phyloP scores from a whole-genome alignment of 1,140 invertebrate genomes.

The Pseudomyrmex flavicornis region DNA sequence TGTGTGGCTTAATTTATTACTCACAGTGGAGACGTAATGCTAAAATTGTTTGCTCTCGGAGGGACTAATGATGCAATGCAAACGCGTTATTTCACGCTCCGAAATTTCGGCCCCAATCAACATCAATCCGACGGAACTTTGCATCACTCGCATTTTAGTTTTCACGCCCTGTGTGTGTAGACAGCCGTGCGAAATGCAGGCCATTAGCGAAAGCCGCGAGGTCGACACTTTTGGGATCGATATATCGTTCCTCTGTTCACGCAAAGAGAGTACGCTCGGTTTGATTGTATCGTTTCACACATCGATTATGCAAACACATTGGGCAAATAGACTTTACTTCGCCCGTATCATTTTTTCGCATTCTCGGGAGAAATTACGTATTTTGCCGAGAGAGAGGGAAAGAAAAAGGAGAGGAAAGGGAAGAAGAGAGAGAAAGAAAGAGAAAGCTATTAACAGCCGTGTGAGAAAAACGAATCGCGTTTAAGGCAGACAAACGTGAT shows the following conservation, averaged over 20 bases:
- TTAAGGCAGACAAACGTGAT: not conserved
- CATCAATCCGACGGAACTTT: constrained; percentile 28
- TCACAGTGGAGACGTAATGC: constrained; percentile 29
- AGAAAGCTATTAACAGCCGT: constrained; percentile 30
- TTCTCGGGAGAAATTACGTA: constrained; percentile 14
- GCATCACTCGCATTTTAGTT: constrained; percentile 25
- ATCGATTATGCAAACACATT: constrained; percentile 2
- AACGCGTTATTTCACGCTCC: not conserved
- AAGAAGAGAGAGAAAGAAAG: not conserved
- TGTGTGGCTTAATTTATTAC: constrained; percentile 39
- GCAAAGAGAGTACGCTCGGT: not conserved
- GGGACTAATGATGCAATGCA: constrained; percentile 16
- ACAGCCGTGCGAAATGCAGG: not conserved
- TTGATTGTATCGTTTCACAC: constrained; percentile 4
- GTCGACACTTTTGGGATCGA: constrained; percentile 12
- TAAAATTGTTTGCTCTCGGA: constrained; percentile 24
- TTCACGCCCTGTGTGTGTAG: not conserved
- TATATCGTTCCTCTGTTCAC: not conserved
- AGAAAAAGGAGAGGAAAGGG: not conserved
- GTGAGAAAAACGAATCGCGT: not conserved
- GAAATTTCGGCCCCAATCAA: constrained; percentile 35
- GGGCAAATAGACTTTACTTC: constrained; percentile 9
- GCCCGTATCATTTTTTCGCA: not conserved
- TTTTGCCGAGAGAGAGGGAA: not conserved
- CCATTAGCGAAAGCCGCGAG: not conserved